These are phyloP conservation scores for Eubasilissa regina DNA, from an alignment of 1,140 invertebrate species.

Conservation along the genomic window DNA sequence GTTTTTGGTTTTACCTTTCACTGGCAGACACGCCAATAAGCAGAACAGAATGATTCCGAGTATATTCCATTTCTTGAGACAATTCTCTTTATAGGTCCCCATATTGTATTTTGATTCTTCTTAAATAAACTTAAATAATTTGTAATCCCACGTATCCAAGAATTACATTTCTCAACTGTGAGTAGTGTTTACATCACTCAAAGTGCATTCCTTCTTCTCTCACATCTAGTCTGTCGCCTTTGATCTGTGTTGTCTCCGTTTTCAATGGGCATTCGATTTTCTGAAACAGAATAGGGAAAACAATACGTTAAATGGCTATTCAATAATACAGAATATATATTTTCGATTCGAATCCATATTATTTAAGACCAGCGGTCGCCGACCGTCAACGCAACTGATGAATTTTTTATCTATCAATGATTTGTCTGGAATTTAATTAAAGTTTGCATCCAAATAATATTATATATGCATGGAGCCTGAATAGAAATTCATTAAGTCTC, in stretches of 20 bases:
- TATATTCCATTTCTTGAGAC: conserved; percentile 6
- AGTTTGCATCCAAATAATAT: too few relatives aligned
- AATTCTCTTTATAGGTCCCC: conserved; percentile 22
- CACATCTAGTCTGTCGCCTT: background rate
- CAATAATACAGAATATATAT: too few relatives aligned
- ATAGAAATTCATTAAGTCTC: too few relatives aligned
- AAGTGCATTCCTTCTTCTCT: background rate
- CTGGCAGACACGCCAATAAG: background rate
- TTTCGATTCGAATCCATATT: too few relatives aligned
- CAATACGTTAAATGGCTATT: background rate
- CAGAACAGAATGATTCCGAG: conserved; percentile 1
- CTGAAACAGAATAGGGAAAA: conserved; percentile 15
- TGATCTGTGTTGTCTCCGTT: background rate
- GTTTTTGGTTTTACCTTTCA: background rate
- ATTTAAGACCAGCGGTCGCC: too few relatives aligned
- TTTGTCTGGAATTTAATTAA: too few relatives aligned
- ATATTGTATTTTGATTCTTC: conserved; percentile 9
- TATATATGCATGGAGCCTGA: too few relatives aligned
- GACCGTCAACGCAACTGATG: too few relatives aligned
- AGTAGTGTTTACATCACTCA: conserved; percentile 6
- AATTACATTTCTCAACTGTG: conserved; percentile 8
- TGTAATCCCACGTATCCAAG: background rate
- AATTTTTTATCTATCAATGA: too few relatives aligned
- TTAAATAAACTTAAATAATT: background rate
- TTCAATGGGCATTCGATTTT: conserved; percentile 2